Evolutionary conservation across 1,140 invertebrate genomes (phyloP), one percentile per base, ranked within the genome.

Genomic region (Aphis gossypii): DNA sequence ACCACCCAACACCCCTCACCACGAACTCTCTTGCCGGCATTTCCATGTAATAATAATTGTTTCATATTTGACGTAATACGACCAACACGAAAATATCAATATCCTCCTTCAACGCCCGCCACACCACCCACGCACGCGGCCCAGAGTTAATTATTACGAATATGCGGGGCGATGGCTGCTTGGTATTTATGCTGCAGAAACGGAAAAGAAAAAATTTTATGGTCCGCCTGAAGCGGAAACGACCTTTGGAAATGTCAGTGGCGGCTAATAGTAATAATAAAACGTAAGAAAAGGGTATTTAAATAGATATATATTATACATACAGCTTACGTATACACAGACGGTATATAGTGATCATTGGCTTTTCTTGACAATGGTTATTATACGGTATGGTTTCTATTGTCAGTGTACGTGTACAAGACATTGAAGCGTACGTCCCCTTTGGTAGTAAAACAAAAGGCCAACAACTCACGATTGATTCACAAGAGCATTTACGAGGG

Each of bases 231-330:
- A 54, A 25, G 92, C 92, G 92, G 92, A 93, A 93, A 93, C 48
- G 92, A 93, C 92, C 92, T 93, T 93, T 93, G 92, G n/a, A 93
- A 93, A 93, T 93, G 92, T 93, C 92, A 93, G 92, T 68, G 89
- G 48, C 82, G 92, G 46, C 92, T 56, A 51, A 41, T 93, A 83
- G 23, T 51, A 46, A 35, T 92, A 84, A 41, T 41, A 41, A 11
- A 84, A 56, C 82, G 25, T 93, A 93, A 93, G 92, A 93, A 93
- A 93, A 92, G 92, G 76, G 46, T 84, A 68, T 86, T 54, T 46
- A 30, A 23, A 20, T 60, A 90, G 30, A 76, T 41, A 46, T 48
- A 92, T 48, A 89, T 46, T 38, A 60, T 41, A 56, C 0, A n/a
- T 48, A 30, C 44, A 76, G 30, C 14, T 18, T n/a, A 76, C 30